Evolutionary conservation across 2,797 vertebrate species (phyloP), one percentile per base, ranked within the genome.

Genomic region (Sphenopsis melanotis): DNA sequence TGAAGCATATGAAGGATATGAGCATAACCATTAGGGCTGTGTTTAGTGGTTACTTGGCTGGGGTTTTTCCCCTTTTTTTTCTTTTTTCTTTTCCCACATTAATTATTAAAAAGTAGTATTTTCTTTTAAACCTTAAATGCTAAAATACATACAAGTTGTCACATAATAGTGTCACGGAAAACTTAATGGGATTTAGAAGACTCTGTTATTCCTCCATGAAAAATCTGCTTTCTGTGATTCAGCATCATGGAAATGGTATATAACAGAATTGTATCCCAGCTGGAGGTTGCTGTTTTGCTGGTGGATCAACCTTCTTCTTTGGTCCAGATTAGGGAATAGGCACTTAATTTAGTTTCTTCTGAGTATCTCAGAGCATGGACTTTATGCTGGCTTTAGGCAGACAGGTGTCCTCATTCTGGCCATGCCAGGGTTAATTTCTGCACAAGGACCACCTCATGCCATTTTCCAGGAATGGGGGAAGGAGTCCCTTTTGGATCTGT

Each of bases 51-150:
- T 60, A 60, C 27, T 42, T 78, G 13, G 12, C 41, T 29, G 27
- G 22, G 6, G 5, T 7, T 19, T 9, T 18, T 1, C 3, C 3
- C 2, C 3, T 1, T 5, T 12, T 20, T 0, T 23, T 15, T 18
- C 0, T 29, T 23, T 47, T 37, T 10, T 5, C 6, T 8, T 50
- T 10, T 55, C 21, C 41, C 9, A n/a, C 11, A 6, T 17, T 53
- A 83, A 22, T 44, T 39, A 5, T 65, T 20, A 5, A 13, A 68
- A 83, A 26, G 5, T 39, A 6, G 1, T n/a, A 39, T 81, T 68
- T 85, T 65, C 20, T 81, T 84, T 84, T 59, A 71, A 52, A 70
- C 23, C 14, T 64, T 47, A 77, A 46, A 37, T 63, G 34, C 53
- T 57, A 34, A 80, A 79, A 64, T 23, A 22, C 10, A 5, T 72